Base-by-base conservation (phyloP, 2,113 vertebrate genomes). In the Astur gentilis region DNA sequence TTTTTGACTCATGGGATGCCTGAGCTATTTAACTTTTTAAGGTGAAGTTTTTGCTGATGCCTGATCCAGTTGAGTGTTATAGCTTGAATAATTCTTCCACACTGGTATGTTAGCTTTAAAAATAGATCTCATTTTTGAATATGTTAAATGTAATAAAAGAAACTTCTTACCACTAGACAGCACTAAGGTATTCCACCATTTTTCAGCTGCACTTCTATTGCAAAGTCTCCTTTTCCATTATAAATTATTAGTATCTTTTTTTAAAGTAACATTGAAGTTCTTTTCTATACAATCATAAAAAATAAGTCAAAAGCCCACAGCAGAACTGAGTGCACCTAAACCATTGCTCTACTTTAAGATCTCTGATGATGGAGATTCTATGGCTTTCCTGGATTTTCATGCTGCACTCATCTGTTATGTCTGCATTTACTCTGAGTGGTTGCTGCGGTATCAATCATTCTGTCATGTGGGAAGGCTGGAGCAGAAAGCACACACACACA, bases 371-470 rank as follows among this genome's bases (percentile, higher is more conserved):
- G 81, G 65, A 81, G 57, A 67, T 89, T 78, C 42, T 89, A 22
- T 44, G 34, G 61, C 83, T 89, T 93, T 85, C 38, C 44, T 67
- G 73, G 29, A 71, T 94, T 91, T 94, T 95, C 61, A 40, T 94
- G 77, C 70, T 79, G 61, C 57, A 57, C 87, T 93, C 77, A 76
- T 91, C 57, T 91, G 16, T 89, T 89, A 84, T 34, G 61, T 84
- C 89, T 93, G 77, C 83, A 40, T 96, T 96, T 91, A 52, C 77
- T 87, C 72, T 55, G 81, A 93, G 78, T 92, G 62, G 77, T 91
- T 95, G 81, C 89, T 94, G 91, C 0, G 31, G 13, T 87, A 94
- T 96, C 96, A 95, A 79, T 96, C 84, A 87, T 94, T 84, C 89
- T 93, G 86, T 84, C 73, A 71, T 79, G 44, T 76, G 69, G 81